A percentile compares a stretch with the other conserved stretches of the same genome.
Conservation (phyloP, 2,113 vertebrate genomes). For the Chroicocephalus ridibundus region DNA sequence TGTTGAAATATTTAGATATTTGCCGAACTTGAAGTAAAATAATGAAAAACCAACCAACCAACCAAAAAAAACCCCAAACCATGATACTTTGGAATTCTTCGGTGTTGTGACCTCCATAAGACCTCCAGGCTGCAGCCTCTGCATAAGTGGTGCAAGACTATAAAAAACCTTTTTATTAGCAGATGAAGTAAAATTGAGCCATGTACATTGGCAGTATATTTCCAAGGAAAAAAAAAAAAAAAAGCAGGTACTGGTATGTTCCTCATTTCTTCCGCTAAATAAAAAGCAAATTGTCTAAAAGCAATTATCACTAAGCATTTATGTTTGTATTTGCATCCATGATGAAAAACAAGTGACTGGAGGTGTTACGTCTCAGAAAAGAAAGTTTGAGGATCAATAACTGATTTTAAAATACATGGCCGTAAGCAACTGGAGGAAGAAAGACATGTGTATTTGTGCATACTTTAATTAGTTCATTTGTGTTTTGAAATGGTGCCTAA, state of each 20-base stretch:
- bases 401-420: neutral
- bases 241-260: neutral
- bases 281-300: neutral
- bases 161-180: neutral
- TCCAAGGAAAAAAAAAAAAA: neutral
- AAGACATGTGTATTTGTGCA: neutral
- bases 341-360: conserved; percentile 15
- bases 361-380: conserved; percentile 4
- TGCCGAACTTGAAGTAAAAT: neutral
- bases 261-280: neutral
- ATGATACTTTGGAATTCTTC: neutral
- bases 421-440: neutral
- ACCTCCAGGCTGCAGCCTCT: neutral
- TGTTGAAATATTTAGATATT: neutral
- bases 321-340: neutral
- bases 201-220: neutral
- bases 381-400: conserved; percentile 21
- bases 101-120: neutral
- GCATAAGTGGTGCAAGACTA: neutral
- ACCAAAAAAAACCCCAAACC: neutral
- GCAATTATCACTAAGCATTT: neutral
- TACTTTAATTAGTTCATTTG: conserved; percentile 15
- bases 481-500: conserved; percentile 44
- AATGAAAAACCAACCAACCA: neutral
- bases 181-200: neutral